phyloP scores from a whole-genome alignment of 2,113 vertebrate species.

The Indicator maculatus region DNA sequence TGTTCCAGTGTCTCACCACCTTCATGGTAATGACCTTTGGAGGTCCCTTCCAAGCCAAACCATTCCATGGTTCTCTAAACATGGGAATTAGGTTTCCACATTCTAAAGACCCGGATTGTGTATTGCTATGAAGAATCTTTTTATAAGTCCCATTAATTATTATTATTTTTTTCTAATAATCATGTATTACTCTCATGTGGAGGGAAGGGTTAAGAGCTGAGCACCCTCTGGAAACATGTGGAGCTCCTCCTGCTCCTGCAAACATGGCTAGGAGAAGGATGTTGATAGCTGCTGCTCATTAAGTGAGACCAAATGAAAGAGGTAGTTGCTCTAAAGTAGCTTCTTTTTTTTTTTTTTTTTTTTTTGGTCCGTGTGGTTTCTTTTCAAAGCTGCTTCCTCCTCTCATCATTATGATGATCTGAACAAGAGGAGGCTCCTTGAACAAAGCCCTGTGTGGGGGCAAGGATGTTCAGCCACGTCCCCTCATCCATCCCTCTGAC shows the following conservation, averaged over 20 bases:
- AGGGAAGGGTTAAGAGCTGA: not conserved
- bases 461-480: not conserved
- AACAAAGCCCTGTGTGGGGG: not conserved
- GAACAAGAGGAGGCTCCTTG: not conserved
- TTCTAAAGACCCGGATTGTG: not conserved
- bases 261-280: not conserved
- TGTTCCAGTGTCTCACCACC: too few species aligned
- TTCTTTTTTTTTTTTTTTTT: not conserved
- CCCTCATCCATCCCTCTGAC: not conserved
- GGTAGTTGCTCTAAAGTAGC: not conserved
- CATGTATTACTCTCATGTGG: not conserved
- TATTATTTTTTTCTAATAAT: fast-evolving
- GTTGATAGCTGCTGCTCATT: conserved; percentile 4
- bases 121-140: not conserved
- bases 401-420: not conserved
- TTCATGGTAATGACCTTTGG: too few species aligned
- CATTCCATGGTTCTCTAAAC: not conserved
- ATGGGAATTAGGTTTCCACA: not conserved
- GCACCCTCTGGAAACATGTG: not conserved
- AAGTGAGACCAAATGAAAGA: not conserved
- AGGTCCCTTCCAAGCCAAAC: too few species aligned
- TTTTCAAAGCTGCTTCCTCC: not conserved
- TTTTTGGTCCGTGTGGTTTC: not conserved
- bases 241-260: not conserved
- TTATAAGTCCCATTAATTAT: not conserved